Evolutionary conservation across 2,113 vertebrate species (phyloP), one percentile per base, ranked within the genome.

Genomic region (Oryzias celebensis): DNA sequence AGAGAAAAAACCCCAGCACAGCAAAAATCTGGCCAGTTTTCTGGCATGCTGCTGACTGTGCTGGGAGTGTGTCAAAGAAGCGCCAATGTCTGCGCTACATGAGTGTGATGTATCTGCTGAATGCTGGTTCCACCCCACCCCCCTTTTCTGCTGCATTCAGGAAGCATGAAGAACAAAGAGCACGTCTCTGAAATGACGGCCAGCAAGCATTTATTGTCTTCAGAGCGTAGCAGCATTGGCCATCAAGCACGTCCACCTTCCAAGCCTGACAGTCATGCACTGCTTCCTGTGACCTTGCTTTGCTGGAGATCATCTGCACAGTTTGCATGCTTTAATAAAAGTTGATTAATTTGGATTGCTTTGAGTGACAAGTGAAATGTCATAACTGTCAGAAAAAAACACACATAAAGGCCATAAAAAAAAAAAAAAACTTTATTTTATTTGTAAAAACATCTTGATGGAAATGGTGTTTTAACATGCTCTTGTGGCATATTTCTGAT

Each of bases 41-140:
- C 62, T 75, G 61, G 28, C 75, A 36, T 46, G 52, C 58, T 80
- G 83, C 73, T 80, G 74, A 78, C 73, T 58, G 43, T 13, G 66
- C 71, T 15, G 48, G 46, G 50, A 58, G 24, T 59, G 52, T 62
- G 58, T 63, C 66, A 80, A 23, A 70, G 71, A 73, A 71, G 42
- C 58, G 67, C n/a, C 53, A 18, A 3, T 74, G 73, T 53, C 59
- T 55, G 71, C 14, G 46, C 49, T 61, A 44, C 43, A 43, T 60
- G 56, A 68, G 74, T 48, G 12, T 75, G 71, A 80, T 66, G 75
- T 67, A 75, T 81, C 47, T 78, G 63, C 73, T 68, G 54, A 78
- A 76, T 55, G 66, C 60, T 58, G 36, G 50, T 47, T 43, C 17
- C 59, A 44, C 51, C 7, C 14, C 2, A 12, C 7, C 16, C 14